These are phyloP conservation scores for Ariopsis seemanni DNA, from an alignment of 2,113 vertebrate species.

Conservation along the genomic window DNA sequence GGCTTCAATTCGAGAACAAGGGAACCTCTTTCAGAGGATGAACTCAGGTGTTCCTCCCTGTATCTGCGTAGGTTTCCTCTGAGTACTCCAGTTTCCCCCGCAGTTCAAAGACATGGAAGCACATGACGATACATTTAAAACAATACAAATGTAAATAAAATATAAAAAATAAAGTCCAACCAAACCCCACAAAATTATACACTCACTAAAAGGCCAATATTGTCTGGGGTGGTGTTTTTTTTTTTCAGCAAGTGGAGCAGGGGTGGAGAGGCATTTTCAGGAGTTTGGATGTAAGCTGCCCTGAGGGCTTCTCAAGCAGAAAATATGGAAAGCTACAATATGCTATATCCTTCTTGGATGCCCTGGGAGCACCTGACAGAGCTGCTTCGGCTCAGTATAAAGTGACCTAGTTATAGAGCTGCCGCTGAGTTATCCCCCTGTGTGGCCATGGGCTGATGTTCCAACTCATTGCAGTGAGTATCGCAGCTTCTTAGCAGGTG, in stretches of 20 bases:
- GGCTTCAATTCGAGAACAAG: no score
- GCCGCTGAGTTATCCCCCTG: constrained; percentile 32
- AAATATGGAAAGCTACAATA: constrained; percentile 35
- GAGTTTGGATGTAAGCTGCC: constrained; percentile 45
- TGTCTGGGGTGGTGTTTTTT: not conserved
- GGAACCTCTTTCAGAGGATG: no score
- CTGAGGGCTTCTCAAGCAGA: constrained; percentile 36
- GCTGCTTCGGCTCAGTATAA: constrained; percentile 42
- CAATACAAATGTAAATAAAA: constrained; percentile 23
- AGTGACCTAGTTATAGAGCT: constrained; percentile 45
- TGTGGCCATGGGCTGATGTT: constrained; percentile 42
- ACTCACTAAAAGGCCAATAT: constrained; percentile 8
- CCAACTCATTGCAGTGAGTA: constrained; percentile 30
- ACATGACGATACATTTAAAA: not conserved
- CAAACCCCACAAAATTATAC: not conserved
- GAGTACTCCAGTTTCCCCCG: no score
- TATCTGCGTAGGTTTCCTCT: no score
- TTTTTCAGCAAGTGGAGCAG: not conserved
- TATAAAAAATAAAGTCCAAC: not conserved
- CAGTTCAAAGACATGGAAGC: not conserved
- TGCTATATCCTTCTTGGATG: constrained; percentile 39
- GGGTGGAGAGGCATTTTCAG: constrained; percentile 1
- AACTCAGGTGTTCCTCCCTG: no score
- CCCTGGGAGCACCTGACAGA: constrained; percentile 38
- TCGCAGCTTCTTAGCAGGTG: constrained; percentile 46